Conservation (phyloP, 2,888 invertebrate genomes). For the Elegia similella region DNA sequence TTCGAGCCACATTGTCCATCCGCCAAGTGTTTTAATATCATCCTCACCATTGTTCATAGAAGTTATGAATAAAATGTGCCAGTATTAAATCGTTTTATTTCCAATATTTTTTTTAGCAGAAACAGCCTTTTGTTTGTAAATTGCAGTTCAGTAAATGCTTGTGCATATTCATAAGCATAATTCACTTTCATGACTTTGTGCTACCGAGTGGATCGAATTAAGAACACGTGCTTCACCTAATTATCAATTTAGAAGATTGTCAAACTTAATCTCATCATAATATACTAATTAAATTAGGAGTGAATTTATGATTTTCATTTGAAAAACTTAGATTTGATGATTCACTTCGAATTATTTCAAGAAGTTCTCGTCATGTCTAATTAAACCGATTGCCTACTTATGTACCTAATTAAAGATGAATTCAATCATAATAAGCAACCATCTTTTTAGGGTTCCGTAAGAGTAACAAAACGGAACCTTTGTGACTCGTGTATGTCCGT, state of each 20-base stretch:
- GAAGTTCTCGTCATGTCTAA: neutral
- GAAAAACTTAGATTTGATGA: no score
- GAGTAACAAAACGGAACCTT: no score
- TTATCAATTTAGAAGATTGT: neutral
- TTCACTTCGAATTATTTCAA: neutral
- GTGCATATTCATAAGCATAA: no score
- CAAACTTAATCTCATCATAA: neutral
- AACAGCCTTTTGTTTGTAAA: neutral
- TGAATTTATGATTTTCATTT: neutral
- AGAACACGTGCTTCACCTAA: neutral
- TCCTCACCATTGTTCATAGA: slow-evolving; percentile 44
- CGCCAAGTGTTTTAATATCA: slow-evolving; percentile 58
- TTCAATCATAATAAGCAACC: no score
- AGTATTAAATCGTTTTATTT: slow-evolving; percentile 8
- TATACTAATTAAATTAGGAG: neutral
- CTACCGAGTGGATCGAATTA: no score
- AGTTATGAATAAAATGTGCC: slow-evolving; percentile 20
- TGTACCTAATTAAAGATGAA: neutral
- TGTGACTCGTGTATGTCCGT: no score
- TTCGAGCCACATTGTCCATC: slow-evolving; percentile 60
- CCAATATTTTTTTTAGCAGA: neutral
- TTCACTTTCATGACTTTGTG: no score
- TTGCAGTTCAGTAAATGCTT: no score
- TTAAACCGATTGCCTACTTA: neutral
- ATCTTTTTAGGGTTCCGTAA: no score